Evolutionary conservation across 2,797 vertebrate genomes (phyloP), one percentile per base, ranked within the genome.

Genomic region (Tympanoctomys barrerae): DNA sequence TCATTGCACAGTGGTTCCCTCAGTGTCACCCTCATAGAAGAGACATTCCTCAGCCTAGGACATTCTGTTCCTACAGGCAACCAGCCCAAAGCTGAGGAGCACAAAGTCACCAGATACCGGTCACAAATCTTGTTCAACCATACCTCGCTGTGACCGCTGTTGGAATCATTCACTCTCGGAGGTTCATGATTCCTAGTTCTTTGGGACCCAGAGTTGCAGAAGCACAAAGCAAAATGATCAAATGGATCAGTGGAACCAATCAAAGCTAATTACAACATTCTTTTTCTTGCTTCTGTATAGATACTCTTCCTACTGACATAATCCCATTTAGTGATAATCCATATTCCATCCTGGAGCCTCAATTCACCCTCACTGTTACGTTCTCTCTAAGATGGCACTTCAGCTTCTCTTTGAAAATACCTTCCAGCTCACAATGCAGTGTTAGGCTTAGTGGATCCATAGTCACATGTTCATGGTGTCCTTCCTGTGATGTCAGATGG

Each of bases 161-260:
- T 33, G 13, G 49, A 80, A 79, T 66, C 28, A 61, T 14, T 75
- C 26, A 24, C 36, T 42, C 77, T 49, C 77, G 24, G 18, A 62
- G 49, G 36, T 82, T 68, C 26, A 83, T 14, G 61, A 46, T 10
- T 33, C 90, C 8, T 57, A 75, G 28, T 31, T 33, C 8, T 52
- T 36, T 19, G 77, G 39, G 7, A 71, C 42, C 21, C 31, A 79
- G 5, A 70, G 21, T 33, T 91, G 22, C 75, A 82, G 39, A 85
- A 49, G 71, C 12, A 91, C 9, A 92, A 88, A 83, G 4, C n/a
- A 26, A 88, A 64, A 87, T 90, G 90, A 36, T 89, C 71, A 39
- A 62, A 19, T 52, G 6, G 16, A 75, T 73, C 59, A 52, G 24
- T 52, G 49, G 21, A 59, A 84, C 82, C 18, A 83, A 73, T 26